A percentile compares a stretch with the other conserved stretches of the same genome.
Evolutionary conservation across 1,140 invertebrate genomes (phyloP).

Genomic region (Cydia fagiglandana): DNA sequence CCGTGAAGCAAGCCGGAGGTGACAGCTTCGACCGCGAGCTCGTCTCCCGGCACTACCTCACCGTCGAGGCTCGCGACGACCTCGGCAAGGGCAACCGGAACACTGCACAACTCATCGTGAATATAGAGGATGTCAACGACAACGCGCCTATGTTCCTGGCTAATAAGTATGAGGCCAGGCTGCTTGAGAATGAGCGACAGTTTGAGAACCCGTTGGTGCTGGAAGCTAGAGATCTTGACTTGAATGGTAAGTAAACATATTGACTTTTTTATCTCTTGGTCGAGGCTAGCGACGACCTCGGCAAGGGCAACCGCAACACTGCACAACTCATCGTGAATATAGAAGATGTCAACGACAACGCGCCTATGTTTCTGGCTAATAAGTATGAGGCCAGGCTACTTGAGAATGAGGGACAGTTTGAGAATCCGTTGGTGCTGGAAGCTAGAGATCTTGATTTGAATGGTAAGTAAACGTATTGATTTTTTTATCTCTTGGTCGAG

Average conservation of each 20-base stretch:
- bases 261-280: too few species aligned
- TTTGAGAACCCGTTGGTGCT: slow-evolving; percentile 89
- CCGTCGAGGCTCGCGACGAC: slow-evolving; percentile 94
- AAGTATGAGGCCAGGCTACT: slow-evolving; percentile 91
- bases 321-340: slow-evolving; percentile 92
- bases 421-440: slow-evolving; percentile 87
- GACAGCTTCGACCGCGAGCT: slow-evolving; percentile 92
- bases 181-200: slow-evolving; percentile 88
- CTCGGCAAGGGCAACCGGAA: slow-evolving; percentile 88
- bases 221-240: slow-evolving; percentile 91
- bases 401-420: slow-evolving; percentile 90
- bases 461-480: slow-evolving; percentile 76
- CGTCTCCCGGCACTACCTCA: slow-evolving; percentile 91
- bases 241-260: slow-evolving; percentile 83
- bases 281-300: slow-evolving; percentile 93
- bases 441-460: slow-evolving; percentile 92
- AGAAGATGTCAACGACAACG: slow-evolving; percentile 94
- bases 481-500: slow-evolving; percentile 80
- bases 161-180: slow-evolving; percentile 89
- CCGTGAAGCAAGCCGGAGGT: slow-evolving; percentile 86
- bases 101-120: slow-evolving; percentile 91
- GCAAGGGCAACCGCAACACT: slow-evolving; percentile 88
- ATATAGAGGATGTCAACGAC: slow-evolving; percentile 94
- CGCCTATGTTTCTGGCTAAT: slow-evolving; percentile 89
- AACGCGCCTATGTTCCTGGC: slow-evolving; percentile 91